Percentiles rank a stretch among this genome's conserved stretches.
Evolutionary conservation across 2,797 vertebrate genomes (phyloP).

Genomic region (Anisognathus igniventris): DNA sequence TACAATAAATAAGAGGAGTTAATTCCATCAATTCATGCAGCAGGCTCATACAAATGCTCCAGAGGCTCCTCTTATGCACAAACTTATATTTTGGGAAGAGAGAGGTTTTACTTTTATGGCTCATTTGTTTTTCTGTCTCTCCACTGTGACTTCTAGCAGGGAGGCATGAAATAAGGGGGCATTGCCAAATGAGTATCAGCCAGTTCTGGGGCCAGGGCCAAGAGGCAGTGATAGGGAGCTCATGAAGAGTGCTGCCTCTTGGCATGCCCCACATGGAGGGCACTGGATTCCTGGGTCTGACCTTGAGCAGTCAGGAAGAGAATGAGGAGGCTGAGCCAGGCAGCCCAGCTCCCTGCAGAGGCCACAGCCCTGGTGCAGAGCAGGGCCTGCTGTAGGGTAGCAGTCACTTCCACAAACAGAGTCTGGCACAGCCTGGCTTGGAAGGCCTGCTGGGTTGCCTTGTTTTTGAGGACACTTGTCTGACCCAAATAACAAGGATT

Average conservation of each 20-base stretch:
- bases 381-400: not conserved
- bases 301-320: not conserved
- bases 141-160: not conserved
- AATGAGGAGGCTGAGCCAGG: not conserved
- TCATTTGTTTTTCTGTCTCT: conserved; percentile 3
- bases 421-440: not conserved
- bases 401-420: not conserved
- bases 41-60: not conserved
- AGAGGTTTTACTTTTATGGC: not conserved
- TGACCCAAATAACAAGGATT: conserved; percentile 5
- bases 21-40: not conserved
- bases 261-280: not conserved
- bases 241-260: not conserved
- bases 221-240: not conserved
- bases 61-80: not conserved
- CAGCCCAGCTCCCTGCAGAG: not conserved
- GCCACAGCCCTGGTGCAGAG: not conserved
- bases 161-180: not conserved
- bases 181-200: conserved; percentile 23
- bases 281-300: not conserved
- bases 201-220: conserved; percentile 7
- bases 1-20: not conserved
- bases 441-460: not conserved
- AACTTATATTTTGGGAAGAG: not conserved
- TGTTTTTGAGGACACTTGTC: conserved; percentile 9